A percentile compares a stretch with the other conserved stretches of the same genome.
These are phyloP conservation scores for Drosophila suzukii DNA, from an alignment of 1,140 invertebrate genomes.

Conservation along the genomic window DNA sequence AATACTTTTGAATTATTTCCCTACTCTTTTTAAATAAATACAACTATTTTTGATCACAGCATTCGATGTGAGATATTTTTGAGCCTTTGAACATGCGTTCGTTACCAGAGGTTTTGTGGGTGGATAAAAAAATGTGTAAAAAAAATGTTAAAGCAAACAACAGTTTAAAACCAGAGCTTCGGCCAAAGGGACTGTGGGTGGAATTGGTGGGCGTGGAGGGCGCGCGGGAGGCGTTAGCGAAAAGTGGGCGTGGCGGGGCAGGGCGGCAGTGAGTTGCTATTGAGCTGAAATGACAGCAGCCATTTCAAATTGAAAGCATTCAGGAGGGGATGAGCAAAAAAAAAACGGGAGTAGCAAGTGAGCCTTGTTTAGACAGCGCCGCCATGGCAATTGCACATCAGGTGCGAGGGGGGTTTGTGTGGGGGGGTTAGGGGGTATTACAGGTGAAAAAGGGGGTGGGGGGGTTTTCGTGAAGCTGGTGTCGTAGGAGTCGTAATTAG, in stretches of 20 bases:
- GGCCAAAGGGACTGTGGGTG: background rate
- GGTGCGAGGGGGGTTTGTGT: constrained; percentile 8
- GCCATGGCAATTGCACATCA: constrained; percentile 79
- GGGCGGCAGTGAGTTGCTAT: constrained; percentile 51
- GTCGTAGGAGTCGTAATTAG: constrained; percentile 79
- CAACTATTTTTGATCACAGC: background rate
- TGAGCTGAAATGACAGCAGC: constrained; percentile 80
- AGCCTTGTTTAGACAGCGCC: constrained; percentile 77
- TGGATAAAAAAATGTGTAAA: background rate
- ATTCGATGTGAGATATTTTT: background rate
- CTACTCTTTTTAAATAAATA: background rate
- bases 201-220: constrained; percentile 16
- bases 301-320: constrained; percentile 80
- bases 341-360: constrained; percentile 52
- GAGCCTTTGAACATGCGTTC: constrained; percentile 4
- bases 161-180: constrained; percentile 8
- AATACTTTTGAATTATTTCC: background rate
- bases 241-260: constrained; percentile 3
- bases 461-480: constrained; percentile 4
- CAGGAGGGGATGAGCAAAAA: background rate
- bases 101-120: background rate
- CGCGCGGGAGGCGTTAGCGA: background rate
- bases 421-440: too few relatives aligned
- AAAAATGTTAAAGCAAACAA: constrained; percentile 29
- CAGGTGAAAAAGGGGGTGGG: background rate